Evolutionary conservation across 2,797 vertebrate genomes (phyloP).

Genomic region (Melanitta fusca): DNA sequence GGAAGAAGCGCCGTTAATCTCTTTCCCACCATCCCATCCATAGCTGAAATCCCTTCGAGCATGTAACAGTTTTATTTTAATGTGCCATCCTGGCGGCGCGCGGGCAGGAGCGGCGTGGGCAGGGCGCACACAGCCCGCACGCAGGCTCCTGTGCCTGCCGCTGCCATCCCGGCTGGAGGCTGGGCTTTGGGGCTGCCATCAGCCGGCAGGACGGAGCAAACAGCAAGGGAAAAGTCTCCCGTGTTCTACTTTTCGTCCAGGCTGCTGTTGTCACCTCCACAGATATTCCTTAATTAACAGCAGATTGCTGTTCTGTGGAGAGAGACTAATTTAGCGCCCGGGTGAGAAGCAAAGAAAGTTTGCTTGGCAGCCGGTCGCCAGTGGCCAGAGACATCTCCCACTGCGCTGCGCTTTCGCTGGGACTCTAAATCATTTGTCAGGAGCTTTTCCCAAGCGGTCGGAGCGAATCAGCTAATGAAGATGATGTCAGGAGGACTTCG

Average conservation of each 20-base stretch:
- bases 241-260: neutral
- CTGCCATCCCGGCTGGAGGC: fast-evolving
- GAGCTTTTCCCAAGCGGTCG: neutral
- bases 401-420: fast-evolving
- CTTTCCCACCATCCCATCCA: slow-evolving; percentile 45
- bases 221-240: fast-evolving
- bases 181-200: neutral
- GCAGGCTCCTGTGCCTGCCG: neutral
- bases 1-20: slow-evolving; percentile 56
- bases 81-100: neutral
- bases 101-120: neutral
- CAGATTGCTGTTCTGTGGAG: neutral
- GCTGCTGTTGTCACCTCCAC: neutral
- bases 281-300: neutral
- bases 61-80: neutral
- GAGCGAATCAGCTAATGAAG: neutral
- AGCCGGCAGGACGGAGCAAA: neutral
- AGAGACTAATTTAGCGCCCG: neutral
- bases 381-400: neutral
- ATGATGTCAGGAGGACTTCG: neutral
- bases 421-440: neutral
- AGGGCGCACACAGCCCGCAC: fast-evolving
- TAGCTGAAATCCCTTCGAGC: slow-evolving; percentile 35
- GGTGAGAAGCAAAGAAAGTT: neutral
- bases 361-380: neutral